Percentiles rank a stretch among this genome's conserved stretches.
These are phyloP conservation scores for Tipula helvola DNA, from an alignment of 2,888 invertebrate species.

Conservation along the genomic window DNA sequence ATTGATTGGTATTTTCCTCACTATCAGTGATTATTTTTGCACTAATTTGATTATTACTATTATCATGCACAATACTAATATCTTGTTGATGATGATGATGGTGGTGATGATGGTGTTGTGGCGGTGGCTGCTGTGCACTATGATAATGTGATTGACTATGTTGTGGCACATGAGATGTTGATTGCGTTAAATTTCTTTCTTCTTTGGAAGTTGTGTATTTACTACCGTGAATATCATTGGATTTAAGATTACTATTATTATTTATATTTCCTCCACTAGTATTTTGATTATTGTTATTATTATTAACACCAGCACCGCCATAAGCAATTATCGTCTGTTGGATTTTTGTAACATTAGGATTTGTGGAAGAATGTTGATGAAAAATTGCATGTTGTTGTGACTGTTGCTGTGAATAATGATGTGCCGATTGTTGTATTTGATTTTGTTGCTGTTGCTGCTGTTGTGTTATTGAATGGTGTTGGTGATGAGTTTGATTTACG, in stretches of 20 bases:
- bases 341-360: slow-evolving; percentile 12
- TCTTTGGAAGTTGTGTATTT: neutral
- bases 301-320: slow-evolving; percentile 19
- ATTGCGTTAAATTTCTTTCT: slow-evolving; percentile 15
- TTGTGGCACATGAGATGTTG: slow-evolving; percentile 23
- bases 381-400: slow-evolving; percentile 18
- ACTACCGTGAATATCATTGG: neutral
- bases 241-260: slow-evolving; percentile 19
- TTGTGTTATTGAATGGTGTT: slow-evolving; percentile 19
- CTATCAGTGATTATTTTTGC: slow-evolving; percentile 5
- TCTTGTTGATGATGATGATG: slow-evolving; percentile 1
- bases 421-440: slow-evolving; percentile 11
- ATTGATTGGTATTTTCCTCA: slow-evolving; percentile 8
- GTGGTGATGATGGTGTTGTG: neutral
- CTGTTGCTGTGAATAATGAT: slow-evolving; percentile 18
- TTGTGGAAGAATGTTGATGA: slow-evolving; percentile 8
- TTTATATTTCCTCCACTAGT: slow-evolving; percentile 12
- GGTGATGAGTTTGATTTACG: slow-evolving; percentile 10
- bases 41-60: slow-evolving; percentile 9
- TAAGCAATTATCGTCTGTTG: slow-evolving; percentile 15
- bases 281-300: slow-evolving; percentile 17
- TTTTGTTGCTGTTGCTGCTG: slow-evolving; percentile 14
- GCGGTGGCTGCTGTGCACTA: neutral
- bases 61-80: slow-evolving; percentile 7
- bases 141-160: slow-evolving; percentile 15